Base-by-base conservation (phyloP, 2,113 vertebrate genomes). In the Silurus meridionalis region DNA sequence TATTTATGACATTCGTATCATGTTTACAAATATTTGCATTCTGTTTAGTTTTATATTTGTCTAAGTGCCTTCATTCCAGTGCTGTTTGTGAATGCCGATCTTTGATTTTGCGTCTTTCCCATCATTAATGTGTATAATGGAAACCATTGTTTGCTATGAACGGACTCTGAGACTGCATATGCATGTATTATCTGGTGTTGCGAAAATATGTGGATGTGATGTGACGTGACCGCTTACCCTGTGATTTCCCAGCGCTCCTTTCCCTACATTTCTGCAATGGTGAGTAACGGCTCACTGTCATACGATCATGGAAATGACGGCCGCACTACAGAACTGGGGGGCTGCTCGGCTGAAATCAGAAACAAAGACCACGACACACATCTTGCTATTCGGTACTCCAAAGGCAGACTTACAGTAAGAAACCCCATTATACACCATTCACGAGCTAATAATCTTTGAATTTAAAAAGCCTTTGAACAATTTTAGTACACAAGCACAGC, bases 281-380 rank as follows among this genome's bases (percentile, higher is more conserved):
- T 99, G 87, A 99, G 97, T 94, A 99, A 99, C 3, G 98, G 98
- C 88, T 96, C 98, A 3, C 91, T 97, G 94, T 94, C 91, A 0
- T 99, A 99, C 0, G 98, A 99, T 88, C 98, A 99, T 82, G 96
- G 97, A 86, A 99, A 97, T 93, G 98, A 99, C 0, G 98, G 98
- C 1, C 97, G 97, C 23, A 93, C 94, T 85, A 96, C 96, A 0
- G 98, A 99, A 93, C 93, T 99, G 90, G 97, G 97, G 0, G 98
- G 98, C 9, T 99, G 98, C 91, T 97, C 97, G 0, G 97, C 96
- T 0, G 97, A 99, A 90, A 93, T 99, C 89, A 93, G 98, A 83
- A 99, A 99, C 95, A 93, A 95, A 63, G 96, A 98, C 50, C 97
- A 97, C 0, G 98, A 99, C 92, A 99, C 98, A 0, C 99, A 98